Evolutionary conservation across 2,888 invertebrate genomes (phyloP).

Genomic region (Luperina testacea): DNA sequence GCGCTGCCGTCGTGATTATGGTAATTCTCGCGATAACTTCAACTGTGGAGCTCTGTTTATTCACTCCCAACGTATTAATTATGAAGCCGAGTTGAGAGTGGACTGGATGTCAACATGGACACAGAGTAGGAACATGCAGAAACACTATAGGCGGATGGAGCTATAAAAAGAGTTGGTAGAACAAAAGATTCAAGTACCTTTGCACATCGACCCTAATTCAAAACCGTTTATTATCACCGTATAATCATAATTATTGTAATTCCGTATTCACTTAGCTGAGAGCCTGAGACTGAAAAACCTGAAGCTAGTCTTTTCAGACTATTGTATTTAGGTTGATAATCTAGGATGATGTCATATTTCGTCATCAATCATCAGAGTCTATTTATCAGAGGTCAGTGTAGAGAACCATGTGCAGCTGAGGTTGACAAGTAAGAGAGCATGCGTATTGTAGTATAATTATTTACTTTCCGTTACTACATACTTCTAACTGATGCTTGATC

Average conservation of each 20-base stretch:
- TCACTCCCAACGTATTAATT: slow-evolving; percentile 53
- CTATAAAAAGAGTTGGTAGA: background rate
- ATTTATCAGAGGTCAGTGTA: background rate
- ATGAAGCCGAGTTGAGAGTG: slow-evolving; percentile 46
- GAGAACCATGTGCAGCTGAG: background rate
- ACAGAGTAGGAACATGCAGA: background rate
- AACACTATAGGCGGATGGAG: background rate
- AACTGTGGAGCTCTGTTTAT: slow-evolving; percentile 48
- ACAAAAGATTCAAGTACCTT: background rate
- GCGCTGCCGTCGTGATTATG: slow-evolving; percentile 50
- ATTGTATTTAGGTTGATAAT: background rate
- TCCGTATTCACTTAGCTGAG: background rate
- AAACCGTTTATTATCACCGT: background rate
- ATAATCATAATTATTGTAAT: background rate
- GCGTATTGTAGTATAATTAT: background rate
- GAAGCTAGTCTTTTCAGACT: background rate
- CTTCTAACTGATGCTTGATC: background rate
- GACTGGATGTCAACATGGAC: slow-evolving; percentile 24
- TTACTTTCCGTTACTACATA: background rate
- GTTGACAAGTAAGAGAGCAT: background rate
- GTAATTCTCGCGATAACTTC: slow-evolving; percentile 51
- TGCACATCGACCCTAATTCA: background rate
- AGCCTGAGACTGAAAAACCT: background rate
- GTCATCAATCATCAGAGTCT: background rate
- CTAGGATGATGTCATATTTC: background rate